A percentile compares a stretch with the other conserved stretches of the same genome.
These are phyloP conservation scores for Hirundo rustica DNA, from an alignment of 2,797 vertebrate species.

Conservation along the genomic window DNA sequence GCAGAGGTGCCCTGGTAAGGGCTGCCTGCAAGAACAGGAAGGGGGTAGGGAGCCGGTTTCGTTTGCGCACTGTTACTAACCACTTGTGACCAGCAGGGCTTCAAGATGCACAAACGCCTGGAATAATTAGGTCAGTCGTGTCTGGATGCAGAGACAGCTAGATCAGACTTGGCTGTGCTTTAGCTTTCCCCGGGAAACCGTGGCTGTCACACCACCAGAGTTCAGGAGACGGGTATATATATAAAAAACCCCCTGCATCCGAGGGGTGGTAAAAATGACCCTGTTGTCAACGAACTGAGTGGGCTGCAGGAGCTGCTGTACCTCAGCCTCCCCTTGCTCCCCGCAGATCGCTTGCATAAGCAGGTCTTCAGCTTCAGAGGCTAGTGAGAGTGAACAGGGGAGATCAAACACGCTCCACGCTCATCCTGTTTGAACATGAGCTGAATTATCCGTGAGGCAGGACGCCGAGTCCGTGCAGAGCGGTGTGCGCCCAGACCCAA, in stretches of 20 bases:
- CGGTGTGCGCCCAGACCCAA: background rate
- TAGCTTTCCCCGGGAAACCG: background rate
- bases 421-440: background rate
- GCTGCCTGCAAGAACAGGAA: background rate
- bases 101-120: background rate
- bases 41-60: background rate
- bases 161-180: background rate
- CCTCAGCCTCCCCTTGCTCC: background rate
- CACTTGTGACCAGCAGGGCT: constrained; percentile 14
- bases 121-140: constrained; percentile 24
- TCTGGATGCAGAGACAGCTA: constrained; percentile 2
- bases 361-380: background rate
- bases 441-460: background rate
- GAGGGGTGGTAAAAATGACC: background rate
- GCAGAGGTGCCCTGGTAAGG: background rate
- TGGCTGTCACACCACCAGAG: background rate
- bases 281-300: background rate
- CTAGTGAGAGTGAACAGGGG: background rate
- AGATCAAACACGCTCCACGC: background rate
- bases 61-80: background rate
- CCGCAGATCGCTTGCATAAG: background rate
- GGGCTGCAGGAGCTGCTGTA: background rate
- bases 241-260: background rate
- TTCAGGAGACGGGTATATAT: background rate
- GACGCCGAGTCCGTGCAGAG: background rate